Percentiles rank a stretch among this genome's conserved stretches.
phyloP scores from a whole-genome alignment of 2,113 vertebrate species.

The Pachycephala philippinensis region DNA sequence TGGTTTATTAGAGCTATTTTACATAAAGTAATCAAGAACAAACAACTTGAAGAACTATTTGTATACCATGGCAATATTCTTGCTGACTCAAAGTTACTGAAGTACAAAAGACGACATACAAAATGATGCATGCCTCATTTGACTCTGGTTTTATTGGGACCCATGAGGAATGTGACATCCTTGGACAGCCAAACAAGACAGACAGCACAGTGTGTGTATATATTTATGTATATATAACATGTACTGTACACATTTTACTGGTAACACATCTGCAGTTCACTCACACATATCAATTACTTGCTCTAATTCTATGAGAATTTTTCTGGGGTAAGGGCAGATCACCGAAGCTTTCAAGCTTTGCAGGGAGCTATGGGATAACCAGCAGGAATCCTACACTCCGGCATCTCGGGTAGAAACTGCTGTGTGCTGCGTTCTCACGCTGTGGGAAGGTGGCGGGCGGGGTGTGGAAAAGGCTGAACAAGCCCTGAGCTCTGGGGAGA shows the following conservation, averaged over 20 bases:
- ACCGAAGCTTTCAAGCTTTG: conserved; percentile 36
- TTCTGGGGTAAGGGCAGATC: neutral
- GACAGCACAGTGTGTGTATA: neutral
- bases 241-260: conserved; percentile 35
- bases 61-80: conserved; percentile 2
- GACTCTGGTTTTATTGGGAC: conserved; percentile 34
- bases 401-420: neutral
- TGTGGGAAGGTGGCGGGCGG: neutral
- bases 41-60: conserved; percentile 40
- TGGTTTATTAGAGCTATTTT: conserved; percentile 71
- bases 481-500: neutral
- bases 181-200: conserved; percentile 37
- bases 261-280: conserved; percentile 45
- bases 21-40: conserved; percentile 32
- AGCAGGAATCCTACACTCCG: neutral
- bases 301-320: conserved; percentile 52
- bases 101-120: conserved; percentile 59
- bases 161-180: conserved; percentile 1
- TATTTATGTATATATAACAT: conserved; percentile 17
- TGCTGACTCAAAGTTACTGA: neutral
- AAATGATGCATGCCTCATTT: conserved; percentile 47
- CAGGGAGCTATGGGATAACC: conserved; percentile 3
- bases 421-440: neutral
- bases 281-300: conserved; percentile 45
- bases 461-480: neutral